Evolutionary conservation across 2,113 vertebrate genomes (phyloP), one percentile per base, ranked within the genome.

Genomic region (Petaurus breviceps): DNA sequence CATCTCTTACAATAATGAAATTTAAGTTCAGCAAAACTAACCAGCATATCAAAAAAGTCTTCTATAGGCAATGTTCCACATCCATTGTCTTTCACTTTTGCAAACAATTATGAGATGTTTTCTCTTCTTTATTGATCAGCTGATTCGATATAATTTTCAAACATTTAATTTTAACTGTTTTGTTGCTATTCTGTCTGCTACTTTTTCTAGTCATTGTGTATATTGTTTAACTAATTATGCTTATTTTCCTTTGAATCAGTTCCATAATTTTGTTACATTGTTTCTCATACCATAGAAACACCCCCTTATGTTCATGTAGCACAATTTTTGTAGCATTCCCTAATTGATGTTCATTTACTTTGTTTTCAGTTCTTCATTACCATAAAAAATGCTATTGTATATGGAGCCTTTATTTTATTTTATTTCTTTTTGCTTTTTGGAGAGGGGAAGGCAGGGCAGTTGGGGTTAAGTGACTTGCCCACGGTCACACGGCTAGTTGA

Each of bases 301-400:
- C 14, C 8, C 68, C 5, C 0, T 43, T 43, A 6, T 0, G 22
- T 43, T 84, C n/a, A 0, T 22, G 2, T 8, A 84, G 6, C 4
- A 37, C 31, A 68, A 12, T 68, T 84, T 43, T 84, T 84, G n/a
- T 84, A 43, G 19, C 68, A 23, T 84, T 84, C n/a, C 16, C 68
- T 84, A 84, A 43, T 84, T n/a, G 43, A 43, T 84, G 1, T 43
- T 23, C 19, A 43, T 23, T 68, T 77, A 77, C 37, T 43, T 84
- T 43, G 37, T 31, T 61, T 57, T 61, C 68, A 8, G 0, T 43
- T 77, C 37, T 84, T 43, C 43, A 16, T 84, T 84, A 43, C 37
- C 19, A 77, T 43, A 84, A 84, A 68, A 84, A 84, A 16, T 84
- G 19, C n/a, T 84, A 8, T 4, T 84, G 19, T 84, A 22, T 43